A percentile compares a stretch with the other conserved stretches of the same genome.
Conservation (phyloP, 2,113 vertebrate genomes). For the Pterophyllum scalare region DNA sequence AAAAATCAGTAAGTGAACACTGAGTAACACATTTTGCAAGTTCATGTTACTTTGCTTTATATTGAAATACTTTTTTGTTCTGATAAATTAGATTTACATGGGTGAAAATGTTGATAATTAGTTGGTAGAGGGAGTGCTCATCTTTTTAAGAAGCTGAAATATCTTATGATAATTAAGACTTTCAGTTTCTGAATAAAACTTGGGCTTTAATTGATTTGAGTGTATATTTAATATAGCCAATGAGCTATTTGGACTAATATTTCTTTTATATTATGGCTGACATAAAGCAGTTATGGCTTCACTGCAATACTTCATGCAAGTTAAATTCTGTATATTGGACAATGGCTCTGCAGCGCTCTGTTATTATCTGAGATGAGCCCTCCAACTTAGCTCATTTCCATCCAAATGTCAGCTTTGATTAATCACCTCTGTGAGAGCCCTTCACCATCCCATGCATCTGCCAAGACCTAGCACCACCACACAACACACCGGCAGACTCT, state of each 20-base stretch:
- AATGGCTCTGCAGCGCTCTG: conserved; percentile 46
- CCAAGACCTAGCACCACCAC: conserved; percentile 52
- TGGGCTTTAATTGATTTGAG: conserved; percentile 23
- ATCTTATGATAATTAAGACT: conserved; percentile 12
- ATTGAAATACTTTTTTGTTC: not conserved
- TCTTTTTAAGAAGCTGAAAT: not conserved
- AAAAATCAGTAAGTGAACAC: not conserved
- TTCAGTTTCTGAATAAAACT: conserved; percentile 16
- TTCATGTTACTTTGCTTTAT: not conserved
- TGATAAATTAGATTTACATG: not conserved
- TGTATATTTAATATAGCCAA: conserved; percentile 19
- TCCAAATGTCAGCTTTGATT: conserved; percentile 77
- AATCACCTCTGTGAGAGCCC: conserved; percentile 72
- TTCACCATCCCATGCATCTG: conserved; percentile 59
- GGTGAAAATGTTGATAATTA: not conserved
- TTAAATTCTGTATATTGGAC: conserved; percentile 46
- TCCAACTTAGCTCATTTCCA: conserved; percentile 71
- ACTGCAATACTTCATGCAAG: conserved; percentile 31
- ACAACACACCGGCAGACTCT: conserved; percentile 53
- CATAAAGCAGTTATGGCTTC: conserved; percentile 13
- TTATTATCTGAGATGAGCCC: conserved; percentile 65
- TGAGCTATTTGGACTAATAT: conserved; percentile 34
- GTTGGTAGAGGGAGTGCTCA: not conserved
- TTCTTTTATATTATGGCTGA: conserved; percentile 31
- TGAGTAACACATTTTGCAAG: not conserved